A percentile compares a stretch with the other conserved stretches of the same genome.
Evolutionary conservation across 1,140 invertebrate species (phyloP).

Genomic region (Aphaenogaster rudis): DNA sequence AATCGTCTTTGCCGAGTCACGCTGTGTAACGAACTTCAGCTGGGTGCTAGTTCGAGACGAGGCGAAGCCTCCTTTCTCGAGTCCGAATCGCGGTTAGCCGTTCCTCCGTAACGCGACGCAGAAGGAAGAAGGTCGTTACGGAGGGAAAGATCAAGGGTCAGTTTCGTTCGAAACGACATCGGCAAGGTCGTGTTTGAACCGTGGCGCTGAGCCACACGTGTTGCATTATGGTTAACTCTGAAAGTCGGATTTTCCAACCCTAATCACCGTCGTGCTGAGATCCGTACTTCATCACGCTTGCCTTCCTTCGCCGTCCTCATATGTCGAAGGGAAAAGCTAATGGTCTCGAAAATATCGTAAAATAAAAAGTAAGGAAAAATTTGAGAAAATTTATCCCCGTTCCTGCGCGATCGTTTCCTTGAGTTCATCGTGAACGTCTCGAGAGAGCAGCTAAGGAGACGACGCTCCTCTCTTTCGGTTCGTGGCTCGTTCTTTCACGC

Average conservation of each 20-base stretch:
- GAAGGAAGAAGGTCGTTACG: conserved; percentile 71
- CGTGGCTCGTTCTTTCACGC: conserved; percentile 36
- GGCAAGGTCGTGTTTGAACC: not conserved
- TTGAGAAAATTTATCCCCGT: not conserved
- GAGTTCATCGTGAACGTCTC: not conserved
- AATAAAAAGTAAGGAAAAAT: not conserved
- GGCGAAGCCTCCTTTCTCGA: conserved; percentile 71
- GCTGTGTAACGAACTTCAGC: conserved; percentile 83
- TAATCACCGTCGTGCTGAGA: not conserved
- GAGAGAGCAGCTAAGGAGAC: not conserved
- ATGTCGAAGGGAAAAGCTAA: not conserved
- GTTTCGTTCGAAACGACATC: conserved; percentile 48
- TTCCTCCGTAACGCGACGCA: conserved; percentile 65
- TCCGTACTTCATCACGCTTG: not conserved
- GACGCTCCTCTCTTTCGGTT: not conserved
- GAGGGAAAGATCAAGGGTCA: conserved; percentile 68
- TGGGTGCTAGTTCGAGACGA: conserved; percentile 63
- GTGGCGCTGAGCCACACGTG: not conserved
- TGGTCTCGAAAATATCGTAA: not conserved
- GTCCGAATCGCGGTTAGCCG: conserved; percentile 70
- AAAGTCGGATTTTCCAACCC: not conserved
- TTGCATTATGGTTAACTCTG: not conserved
- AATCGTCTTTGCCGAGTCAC: conserved; percentile 83
- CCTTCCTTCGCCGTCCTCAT: not conserved
- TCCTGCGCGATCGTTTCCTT: too few relatives aligned